phyloP scores from a whole-genome alignment of 1,140 invertebrate species.

The Drosophila eugracilis region DNA sequence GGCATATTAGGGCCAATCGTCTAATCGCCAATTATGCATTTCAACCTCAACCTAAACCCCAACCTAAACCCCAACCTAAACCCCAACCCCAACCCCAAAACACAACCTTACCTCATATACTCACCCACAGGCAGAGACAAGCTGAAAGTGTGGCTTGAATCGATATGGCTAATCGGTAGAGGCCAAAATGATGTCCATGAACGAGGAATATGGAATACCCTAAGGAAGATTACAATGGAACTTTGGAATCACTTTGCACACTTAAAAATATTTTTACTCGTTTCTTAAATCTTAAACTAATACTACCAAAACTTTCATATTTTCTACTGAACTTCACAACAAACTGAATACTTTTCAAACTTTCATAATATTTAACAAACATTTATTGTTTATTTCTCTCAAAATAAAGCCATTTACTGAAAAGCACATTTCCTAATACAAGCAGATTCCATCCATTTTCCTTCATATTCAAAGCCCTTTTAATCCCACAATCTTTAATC shows the following conservation, averaged over 20 bases:
- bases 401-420: too few species aligned
- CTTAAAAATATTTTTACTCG: too few species aligned
- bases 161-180: constrained; percentile 61
- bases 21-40: constrained; percentile 83
- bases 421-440: too few species aligned
- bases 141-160: constrained; percentile 46
- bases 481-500: background rate
- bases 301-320: too few species aligned
- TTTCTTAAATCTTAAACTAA: too few species aligned
- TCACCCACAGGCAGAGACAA: constrained; percentile 9
- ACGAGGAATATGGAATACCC: constrained; percentile 38
- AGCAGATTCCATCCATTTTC: too few species aligned
- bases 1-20: constrained; percentile 80
- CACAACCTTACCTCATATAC: constrained; percentile 1
- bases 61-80: background rate
- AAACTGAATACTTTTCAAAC: too few species aligned
- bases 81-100: background rate
- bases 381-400: too few species aligned
- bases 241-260: background rate
- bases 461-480: too few species aligned
- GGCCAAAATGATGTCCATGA: constrained; percentile 31
- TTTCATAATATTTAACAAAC: too few species aligned
- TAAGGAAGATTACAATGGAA: background rate
- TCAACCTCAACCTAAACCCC: constrained; percentile 32
- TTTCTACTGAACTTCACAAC: too few species aligned